These are phyloP conservation scores for Mionectes olivaceus DNA, from an alignment of 2,797 vertebrate species.

Conservation along the genomic window DNA sequence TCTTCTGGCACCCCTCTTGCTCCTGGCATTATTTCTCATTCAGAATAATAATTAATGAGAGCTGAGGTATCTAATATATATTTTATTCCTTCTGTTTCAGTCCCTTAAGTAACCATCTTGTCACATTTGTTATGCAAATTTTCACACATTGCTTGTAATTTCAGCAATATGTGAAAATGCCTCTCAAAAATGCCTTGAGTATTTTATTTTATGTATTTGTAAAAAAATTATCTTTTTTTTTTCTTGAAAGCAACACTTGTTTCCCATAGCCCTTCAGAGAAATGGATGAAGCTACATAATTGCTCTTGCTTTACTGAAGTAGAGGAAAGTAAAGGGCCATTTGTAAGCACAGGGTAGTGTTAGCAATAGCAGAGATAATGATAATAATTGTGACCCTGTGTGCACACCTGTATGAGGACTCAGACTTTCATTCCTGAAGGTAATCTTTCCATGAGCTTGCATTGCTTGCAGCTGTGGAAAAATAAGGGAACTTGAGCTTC, in stretches of 20 bases:
- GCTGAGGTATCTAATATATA: conserved; percentile 69
- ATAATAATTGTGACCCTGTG: background rate
- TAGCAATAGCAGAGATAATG: background rate
- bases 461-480: background rate
- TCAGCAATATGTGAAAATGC: conserved; percentile 69
- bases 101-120: conserved; percentile 79
- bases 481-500: background rate
- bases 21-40: conserved; percentile 70
- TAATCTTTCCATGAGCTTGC: background rate
- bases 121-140: conserved; percentile 82
- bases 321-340: conserved; percentile 65
- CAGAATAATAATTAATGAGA: conserved; percentile 79
- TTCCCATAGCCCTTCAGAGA: conserved; percentile 52
- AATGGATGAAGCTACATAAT: conserved; percentile 63
- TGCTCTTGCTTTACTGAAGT: conserved; percentile 66
- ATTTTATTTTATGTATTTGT: conserved; percentile 65
- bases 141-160: conserved; percentile 65
- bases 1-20: conserved; percentile 65
- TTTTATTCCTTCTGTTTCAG: conserved; percentile 77
- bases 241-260: conserved; percentile 67
- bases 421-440: background rate
- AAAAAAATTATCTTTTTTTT: conserved; percentile 51
- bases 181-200: conserved; percentile 72
- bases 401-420: background rate
- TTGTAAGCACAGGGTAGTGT: conserved; percentile 47